These are phyloP conservation scores for Monopterus albus DNA, from an alignment of 2,113 vertebrate genomes.

Conservation along the genomic window DNA sequence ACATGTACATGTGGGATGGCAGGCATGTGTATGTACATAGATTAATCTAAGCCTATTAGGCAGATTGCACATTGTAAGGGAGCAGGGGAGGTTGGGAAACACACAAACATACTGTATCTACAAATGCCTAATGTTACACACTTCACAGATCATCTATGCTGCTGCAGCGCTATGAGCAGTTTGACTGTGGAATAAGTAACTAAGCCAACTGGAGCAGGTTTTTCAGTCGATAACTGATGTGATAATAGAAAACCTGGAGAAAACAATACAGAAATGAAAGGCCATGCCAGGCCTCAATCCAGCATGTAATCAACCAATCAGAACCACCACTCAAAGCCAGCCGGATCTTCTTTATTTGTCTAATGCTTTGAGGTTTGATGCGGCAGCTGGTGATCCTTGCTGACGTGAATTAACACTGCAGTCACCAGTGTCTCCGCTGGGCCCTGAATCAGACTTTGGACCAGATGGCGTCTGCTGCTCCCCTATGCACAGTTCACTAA, in stretches of 20 bases:
- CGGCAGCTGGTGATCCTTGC: constrained; percentile 30
- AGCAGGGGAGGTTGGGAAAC: not conserved
- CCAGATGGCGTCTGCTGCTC: constrained; percentile 49
- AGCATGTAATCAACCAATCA: constrained; percentile 38
- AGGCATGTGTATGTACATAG: not conserved
- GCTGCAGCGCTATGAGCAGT: not conserved
- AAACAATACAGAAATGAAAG: constrained; percentile 18
- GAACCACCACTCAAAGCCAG: constrained; percentile 29
- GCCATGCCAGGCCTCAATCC: constrained; percentile 20
- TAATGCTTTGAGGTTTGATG: not conserved
- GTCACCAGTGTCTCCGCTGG: constrained; percentile 17
- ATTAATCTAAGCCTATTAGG: not conserved
- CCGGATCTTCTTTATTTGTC: constrained; percentile 27
- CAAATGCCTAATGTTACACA: constrained; percentile 1
- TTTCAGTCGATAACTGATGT: constrained; percentile 16
- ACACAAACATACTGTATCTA: not conserved
- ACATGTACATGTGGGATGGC: constrained; percentile 2
- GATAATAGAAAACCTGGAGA: constrained; percentile 16
- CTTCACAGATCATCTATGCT: no score
- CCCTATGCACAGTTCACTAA: constrained; percentile 19
- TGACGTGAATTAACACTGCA: constrained; percentile 34
- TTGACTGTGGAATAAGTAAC: not conserved
- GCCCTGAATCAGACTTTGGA: constrained; percentile 50
- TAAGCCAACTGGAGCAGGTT: constrained; percentile 37
- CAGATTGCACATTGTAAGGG: not conserved